Evolutionary conservation across 2,888 invertebrate genomes (phyloP).

Genomic region (Nemotelus pantherinus): DNA sequence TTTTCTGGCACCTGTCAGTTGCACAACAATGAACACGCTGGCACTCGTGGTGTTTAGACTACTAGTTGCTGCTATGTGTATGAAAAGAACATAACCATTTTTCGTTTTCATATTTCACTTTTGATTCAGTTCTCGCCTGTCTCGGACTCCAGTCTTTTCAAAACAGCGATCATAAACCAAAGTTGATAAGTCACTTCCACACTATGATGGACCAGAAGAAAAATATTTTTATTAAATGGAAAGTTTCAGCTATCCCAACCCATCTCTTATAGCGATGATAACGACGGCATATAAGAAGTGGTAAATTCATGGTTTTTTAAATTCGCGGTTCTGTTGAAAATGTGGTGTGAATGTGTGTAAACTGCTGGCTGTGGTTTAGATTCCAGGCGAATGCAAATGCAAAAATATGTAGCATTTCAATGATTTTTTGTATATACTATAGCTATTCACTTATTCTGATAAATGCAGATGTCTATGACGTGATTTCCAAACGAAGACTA

Average conservation of each 20-base stretch:
- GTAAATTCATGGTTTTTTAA: no score
- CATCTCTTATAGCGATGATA: neutral
- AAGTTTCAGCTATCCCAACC: neutral
- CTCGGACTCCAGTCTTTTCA: neutral
- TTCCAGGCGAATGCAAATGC: no score
- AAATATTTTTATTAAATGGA: slow-evolving; percentile 4
- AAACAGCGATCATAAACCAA: neutral
- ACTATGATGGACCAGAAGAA: neutral
- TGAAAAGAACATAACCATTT: neutral
- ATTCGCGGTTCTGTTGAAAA: no score
- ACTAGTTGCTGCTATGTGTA: slow-evolving; percentile 7
- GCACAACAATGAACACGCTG: slow-evolving; percentile 16
- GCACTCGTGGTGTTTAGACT: neutral
- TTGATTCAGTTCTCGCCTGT: neutral
- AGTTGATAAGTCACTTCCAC: slow-evolving; percentile 24
- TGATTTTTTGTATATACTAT: no score
- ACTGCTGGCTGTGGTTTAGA: no score
- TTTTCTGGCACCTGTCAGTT: slow-evolving; percentile 18
- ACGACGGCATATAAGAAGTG: no score
- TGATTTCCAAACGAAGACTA: no score
- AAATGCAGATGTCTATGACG: no score
- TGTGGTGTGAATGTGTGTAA: no score
- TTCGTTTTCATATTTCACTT: slow-evolving; percentile 13
- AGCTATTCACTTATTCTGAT: no score
- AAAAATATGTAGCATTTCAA: no score